These are phyloP conservation scores for Pasiphila rectangulata DNA, from an alignment of 2,888 invertebrate genomes.

Conservation along the genomic window DNA sequence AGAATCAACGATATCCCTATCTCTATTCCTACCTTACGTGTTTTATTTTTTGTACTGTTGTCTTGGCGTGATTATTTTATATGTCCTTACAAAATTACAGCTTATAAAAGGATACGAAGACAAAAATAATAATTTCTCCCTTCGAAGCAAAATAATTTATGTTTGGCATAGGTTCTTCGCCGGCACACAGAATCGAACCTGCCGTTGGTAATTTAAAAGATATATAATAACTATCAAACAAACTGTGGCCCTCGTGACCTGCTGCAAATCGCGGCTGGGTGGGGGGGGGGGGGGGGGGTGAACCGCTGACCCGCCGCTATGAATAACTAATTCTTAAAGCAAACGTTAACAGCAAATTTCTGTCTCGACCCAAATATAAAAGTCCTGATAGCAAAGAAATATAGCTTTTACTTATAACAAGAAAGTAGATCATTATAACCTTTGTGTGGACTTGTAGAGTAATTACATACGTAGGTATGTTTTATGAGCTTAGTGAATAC, in stretches of 20 bases:
- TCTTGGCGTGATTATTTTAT: too few species aligned
- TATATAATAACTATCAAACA: neutral
- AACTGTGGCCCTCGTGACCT: neutral
- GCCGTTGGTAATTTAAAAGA: too few species aligned
- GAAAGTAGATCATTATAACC: conserved; percentile 5
- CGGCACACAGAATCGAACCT: too few species aligned
- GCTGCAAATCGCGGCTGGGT: conserved; percentile 20
- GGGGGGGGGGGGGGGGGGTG: conserved; percentile 6
- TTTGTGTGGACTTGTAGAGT: neutral
- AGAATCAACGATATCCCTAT: too few species aligned
- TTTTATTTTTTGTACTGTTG: too few species aligned
- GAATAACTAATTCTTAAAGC: conserved; percentile 28
- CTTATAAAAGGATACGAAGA: too few species aligned
- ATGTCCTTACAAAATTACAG: too few species aligned
- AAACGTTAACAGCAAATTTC: conserved; percentile 20
- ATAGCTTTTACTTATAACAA: conserved; percentile 1
- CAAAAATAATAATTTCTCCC: too few species aligned
- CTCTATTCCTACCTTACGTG: too few species aligned
- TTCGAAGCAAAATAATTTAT: neutral
- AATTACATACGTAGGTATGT: neutral
- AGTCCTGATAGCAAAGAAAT: conserved; percentile 19
- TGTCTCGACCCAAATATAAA: conserved; percentile 28
- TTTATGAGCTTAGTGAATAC: too few species aligned
- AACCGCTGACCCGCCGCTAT: conserved; percentile 25
- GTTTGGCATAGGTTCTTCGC: too few species aligned